phyloP scores from a whole-genome alignment of 2,888 invertebrate species.

The Cistogaster globosa region DNA sequence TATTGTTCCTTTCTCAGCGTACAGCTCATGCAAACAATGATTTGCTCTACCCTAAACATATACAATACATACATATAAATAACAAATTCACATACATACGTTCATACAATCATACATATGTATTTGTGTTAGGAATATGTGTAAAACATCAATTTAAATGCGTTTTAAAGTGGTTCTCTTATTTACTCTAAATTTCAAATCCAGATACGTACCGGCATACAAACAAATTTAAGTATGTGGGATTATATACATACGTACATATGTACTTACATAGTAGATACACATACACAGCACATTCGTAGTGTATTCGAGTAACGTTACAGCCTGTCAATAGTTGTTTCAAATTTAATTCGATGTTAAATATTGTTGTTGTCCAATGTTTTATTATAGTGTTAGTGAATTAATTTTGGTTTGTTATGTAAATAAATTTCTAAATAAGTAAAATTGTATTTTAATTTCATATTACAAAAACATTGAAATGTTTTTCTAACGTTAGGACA shows the following conservation, averaged over 20 bases:
- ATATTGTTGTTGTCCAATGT: slow-evolving; percentile 52
- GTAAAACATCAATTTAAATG: slow-evolving; percentile 59
- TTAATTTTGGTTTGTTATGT: slow-evolving; percentile 80
- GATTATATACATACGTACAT: background rate
- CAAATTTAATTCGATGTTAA: slow-evolving; percentile 56
- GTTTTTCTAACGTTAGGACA: background rate
- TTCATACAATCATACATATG: background rate
- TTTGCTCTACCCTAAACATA: too few relatives aligned
- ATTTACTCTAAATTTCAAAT: slow-evolving; percentile 47
- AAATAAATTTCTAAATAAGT: slow-evolving; percentile 79
- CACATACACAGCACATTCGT: background rate
- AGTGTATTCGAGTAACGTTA: background rate
- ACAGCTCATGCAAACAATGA: too few relatives aligned
- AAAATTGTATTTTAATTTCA: slow-evolving; percentile 75
- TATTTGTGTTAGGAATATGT: background rate
- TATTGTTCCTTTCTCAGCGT: too few relatives aligned
- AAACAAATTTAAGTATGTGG: background rate
- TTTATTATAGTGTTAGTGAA: slow-evolving; percentile 76
- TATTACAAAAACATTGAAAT: slow-evolving; percentile 58
- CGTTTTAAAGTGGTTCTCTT: slow-evolving; percentile 67
- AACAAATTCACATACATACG: background rate
- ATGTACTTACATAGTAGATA: background rate
- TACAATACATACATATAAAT: background rate
- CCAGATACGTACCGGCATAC: slow-evolving; percentile 5
- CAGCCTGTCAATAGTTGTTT: slow-evolving; percentile 42